A percentile compares a stretch with the other conserved stretches of the same genome.
phyloP scores from a whole-genome alignment of 2,888 invertebrate species.

The Mellilla xanthometata region DNA sequence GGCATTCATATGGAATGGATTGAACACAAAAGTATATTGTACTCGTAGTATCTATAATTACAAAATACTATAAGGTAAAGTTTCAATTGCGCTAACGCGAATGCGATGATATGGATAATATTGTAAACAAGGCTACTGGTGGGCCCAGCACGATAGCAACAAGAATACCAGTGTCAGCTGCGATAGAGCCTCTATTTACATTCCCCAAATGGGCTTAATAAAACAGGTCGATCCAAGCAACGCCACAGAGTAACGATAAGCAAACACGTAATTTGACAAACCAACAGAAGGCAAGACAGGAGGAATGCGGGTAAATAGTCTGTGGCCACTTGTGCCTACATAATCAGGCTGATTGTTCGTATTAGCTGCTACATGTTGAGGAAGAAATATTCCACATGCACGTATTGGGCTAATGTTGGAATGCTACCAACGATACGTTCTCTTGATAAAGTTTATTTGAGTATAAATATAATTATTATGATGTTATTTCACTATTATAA shows the following conservation, averaged over 20 bases:
- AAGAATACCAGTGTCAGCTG: not conserved
- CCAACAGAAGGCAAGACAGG: slow-evolving; percentile 33
- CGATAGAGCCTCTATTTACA: slow-evolving; percentile 7
- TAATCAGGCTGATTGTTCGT: slow-evolving; percentile 55
- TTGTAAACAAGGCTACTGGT: too few relatives aligned
- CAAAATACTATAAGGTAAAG: too few relatives aligned
- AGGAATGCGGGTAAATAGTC: slow-evolving; percentile 44
- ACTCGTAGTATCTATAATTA: too few relatives aligned
- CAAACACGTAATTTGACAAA: slow-evolving; percentile 50
- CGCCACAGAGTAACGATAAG: slow-evolving; percentile 51
- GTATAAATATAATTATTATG: too few relatives aligned
- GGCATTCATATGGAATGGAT: too few relatives aligned
- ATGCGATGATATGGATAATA: too few relatives aligned
- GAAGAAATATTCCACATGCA: too few relatives aligned
- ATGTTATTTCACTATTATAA: too few relatives aligned
- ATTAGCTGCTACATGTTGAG: slow-evolving; percentile 24
- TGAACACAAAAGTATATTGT: too few relatives aligned
- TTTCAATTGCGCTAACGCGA: too few relatives aligned
- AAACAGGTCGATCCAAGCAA: slow-evolving; percentile 23
- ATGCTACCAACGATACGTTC: too few relatives aligned
- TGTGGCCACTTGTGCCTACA: slow-evolving; percentile 63
- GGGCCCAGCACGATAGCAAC: not conserved
- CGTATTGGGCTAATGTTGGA: slow-evolving; percentile 26
- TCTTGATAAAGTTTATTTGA: too few relatives aligned
- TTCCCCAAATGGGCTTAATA: slow-evolving; percentile 24